Base-by-base conservation (phyloP, 2,888 invertebrate species). In the Cryptus viduatorius region DNA sequence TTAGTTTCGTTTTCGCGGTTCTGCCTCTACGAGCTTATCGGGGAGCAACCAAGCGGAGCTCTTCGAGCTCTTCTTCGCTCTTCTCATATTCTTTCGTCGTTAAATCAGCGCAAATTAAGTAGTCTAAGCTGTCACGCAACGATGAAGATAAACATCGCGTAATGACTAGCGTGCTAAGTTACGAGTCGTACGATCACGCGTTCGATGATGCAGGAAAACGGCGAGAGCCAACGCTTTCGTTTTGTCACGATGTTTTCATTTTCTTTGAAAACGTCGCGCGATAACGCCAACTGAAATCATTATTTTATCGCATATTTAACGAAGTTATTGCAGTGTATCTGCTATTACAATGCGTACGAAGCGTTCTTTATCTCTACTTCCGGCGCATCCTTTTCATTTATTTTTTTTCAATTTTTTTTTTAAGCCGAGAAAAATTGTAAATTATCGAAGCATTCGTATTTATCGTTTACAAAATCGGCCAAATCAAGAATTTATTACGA, bases 151-250 rank as follows among this genome's bases (percentile, higher is more conserved):
- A 65, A 44, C 29, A 46, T 46, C 59, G 53, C 31, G 42, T 31
- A 29, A 59, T 59, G 46, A 67, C 59, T 64, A 50, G 46, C 44
- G 53, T 64, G 53, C 44, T 14, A 48, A 59, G 42, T 53, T 29
- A 7, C 68, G 59, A 77, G 68, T 64, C 69, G 16, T 29, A 82
- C 48, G 77, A 56, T 82, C 82, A 77, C 67, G 77, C 82, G 77
- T 76, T 69, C 82, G 65, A 68, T 50, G 67, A n/a, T 31, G 67
- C 37, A 29, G 48, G 53, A 59, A 82, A 71, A 64, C 65, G 50
- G 24, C 19, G 19, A 48, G 78, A 77, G 53, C 16, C 53, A 4
- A 78, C 48, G 68, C 78, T 82, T 82, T 77, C 78, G 82, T 71
- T 77, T 1, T 48, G 8, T 56, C 50, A 12, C 12, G 14, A 56